Evolutionary conservation across 2,797 vertebrate genomes (phyloP).

Genomic region (Cossypha polioptera): DNA sequence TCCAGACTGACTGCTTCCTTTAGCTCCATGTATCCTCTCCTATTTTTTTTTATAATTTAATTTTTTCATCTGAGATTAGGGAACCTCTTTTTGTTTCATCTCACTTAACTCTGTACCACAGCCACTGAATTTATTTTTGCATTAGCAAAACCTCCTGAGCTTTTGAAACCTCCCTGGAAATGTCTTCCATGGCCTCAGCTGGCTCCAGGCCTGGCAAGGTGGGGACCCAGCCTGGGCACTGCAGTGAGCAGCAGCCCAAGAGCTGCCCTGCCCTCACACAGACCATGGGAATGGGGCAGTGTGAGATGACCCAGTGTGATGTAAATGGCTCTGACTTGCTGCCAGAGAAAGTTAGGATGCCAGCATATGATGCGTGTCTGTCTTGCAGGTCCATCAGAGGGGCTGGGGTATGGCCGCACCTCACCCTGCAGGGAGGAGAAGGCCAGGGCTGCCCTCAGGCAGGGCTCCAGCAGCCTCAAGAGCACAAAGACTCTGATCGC

Average conservation of each 20-base stretch:
- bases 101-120: not conserved
- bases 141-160: not conserved
- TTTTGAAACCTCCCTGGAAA: not conserved
- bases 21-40: not conserved
- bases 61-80: not conserved
- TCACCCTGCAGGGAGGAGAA: constrained; percentile 90
- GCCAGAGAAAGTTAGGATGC: not conserved
- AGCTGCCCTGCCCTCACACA: not conserved
- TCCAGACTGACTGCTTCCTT: not conserved
- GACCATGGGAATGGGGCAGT: accelerated
- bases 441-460: constrained; percentile 83
- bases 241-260: not conserved
- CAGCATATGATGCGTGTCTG: not conserved
- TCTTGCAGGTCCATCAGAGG: constrained; percentile 88
- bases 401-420: constrained; percentile 83
- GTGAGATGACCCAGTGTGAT: not conserved
- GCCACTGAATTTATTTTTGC: not conserved
- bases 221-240: not conserved
- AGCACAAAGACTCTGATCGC: constrained; percentile 83
- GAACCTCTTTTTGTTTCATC: not conserved
- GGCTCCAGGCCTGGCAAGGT: not conserved
- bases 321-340: not conserved
- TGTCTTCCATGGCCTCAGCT: not conserved
- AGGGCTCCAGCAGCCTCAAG: constrained; percentile 87
- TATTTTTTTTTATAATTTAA: not conserved